Conservation (phyloP, 2,113 vertebrate species). For the Furnarius figulus region DNA sequence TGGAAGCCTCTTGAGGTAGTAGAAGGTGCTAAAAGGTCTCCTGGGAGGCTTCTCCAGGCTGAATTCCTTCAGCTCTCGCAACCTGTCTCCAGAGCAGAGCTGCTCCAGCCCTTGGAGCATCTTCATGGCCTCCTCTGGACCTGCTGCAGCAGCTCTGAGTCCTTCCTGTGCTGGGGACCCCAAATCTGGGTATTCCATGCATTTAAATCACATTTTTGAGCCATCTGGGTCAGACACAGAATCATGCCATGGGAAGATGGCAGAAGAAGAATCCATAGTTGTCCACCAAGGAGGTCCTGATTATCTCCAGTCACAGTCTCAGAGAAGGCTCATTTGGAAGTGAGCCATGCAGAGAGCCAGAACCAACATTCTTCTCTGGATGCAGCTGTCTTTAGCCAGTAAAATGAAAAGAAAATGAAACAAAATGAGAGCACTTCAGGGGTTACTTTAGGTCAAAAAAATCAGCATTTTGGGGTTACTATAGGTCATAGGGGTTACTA, state of each 20-base stretch:
- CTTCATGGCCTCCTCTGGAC: neutral
- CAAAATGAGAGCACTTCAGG: neutral
- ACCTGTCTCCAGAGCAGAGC: neutral
- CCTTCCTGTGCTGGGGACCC: neutral
- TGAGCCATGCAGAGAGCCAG: neutral
- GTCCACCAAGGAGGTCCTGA: neutral
- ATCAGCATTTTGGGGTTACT: neutral
- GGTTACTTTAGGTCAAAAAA: neutral
- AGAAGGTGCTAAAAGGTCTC: neutral
- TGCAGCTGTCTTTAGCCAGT: neutral
- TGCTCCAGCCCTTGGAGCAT: neutral
- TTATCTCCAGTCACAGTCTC: neutral
- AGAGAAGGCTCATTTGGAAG: neutral
- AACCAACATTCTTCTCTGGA: neutral
- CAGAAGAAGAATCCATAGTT: neutral
- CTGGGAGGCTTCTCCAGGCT: neutral
- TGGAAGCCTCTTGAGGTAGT: neutral
- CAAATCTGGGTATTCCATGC: neutral
- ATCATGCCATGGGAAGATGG: neutral
- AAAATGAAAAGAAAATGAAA: neutral
- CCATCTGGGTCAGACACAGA: neutral
- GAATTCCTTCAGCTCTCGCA: no score
- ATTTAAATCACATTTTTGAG: neutral
- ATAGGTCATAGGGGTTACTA: no score
- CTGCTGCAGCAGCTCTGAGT: neutral